phyloP scores from a whole-genome alignment of 2,113 vertebrate genomes.

The Pangasianodon gigas region DNA sequence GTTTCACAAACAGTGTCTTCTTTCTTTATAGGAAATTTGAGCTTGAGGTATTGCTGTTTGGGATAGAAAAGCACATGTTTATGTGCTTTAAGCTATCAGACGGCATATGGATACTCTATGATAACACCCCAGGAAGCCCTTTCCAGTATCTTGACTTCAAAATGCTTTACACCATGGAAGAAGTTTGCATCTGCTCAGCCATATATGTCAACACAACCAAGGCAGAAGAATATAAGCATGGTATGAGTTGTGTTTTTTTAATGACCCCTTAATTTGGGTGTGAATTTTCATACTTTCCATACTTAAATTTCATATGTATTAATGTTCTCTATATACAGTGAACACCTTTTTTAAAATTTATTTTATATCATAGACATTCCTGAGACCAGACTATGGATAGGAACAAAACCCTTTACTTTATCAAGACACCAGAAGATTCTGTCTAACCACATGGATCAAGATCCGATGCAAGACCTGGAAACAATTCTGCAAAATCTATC shows the following conservation, averaged over 20 bases:
- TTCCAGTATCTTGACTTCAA: background rate
- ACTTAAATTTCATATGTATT: background rate
- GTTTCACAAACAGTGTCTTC: background rate
- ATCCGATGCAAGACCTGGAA: background rate
- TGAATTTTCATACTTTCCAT: background rate
- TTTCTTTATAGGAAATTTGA: conserved; percentile 15
- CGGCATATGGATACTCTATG: background rate
- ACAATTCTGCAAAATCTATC: background rate
- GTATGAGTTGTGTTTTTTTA: background rate
- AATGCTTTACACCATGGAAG: too few relatives aligned
- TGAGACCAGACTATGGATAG: background rate
- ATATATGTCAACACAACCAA: conserved; percentile 11
- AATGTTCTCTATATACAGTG: background rate
- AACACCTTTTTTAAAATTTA: background rate
- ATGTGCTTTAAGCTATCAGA: conserved; percentile 13
- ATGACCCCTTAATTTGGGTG: background rate
- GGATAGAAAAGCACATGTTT: background rate
- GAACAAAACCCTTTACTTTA: background rate
- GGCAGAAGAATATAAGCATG: background rate
- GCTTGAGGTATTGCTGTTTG: background rate
- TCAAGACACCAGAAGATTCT: background rate
- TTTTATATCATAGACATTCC: background rate
- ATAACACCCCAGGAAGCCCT: background rate
- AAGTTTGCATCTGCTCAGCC: background rate
- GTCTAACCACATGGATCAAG: too few relatives aligned